phyloP scores from a whole-genome alignment of 2,113 vertebrate species.

The Dryoscopus gambensis region DNA sequence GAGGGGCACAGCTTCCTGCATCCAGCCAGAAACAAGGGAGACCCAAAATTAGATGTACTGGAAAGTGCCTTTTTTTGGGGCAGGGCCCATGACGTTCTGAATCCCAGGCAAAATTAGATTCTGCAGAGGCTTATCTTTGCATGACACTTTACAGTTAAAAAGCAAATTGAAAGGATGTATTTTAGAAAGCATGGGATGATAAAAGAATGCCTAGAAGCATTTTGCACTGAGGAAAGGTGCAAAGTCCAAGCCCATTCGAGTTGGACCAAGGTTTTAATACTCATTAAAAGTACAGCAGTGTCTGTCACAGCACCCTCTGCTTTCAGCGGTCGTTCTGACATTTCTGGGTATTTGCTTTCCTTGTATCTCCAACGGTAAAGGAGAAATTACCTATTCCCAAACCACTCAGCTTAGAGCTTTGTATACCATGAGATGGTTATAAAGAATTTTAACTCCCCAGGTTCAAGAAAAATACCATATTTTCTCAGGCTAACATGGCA shows the following conservation, averaged over 20 bases:
- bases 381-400: not conserved
- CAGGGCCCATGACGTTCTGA: too few species aligned
- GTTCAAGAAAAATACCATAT: not conserved
- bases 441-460: not conserved
- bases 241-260: not conserved
- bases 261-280: not conserved
- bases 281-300: too few species aligned
- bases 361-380: not conserved
- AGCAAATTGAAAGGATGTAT: not conserved
- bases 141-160: not conserved
- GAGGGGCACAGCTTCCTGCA: too few species aligned
- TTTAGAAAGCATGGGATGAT: not conserved
- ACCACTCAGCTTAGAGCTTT: not conserved
- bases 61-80: not conserved
- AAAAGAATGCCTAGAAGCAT: not conserved
- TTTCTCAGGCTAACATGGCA: too few species aligned
- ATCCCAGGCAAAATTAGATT: too few species aligned
- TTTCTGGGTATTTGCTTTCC: not conserved
- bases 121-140: not conserved
- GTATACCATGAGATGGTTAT: accelerated
- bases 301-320: not conserved
- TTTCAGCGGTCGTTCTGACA: accelerated
- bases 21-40: not conserved
- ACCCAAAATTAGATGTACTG: not conserved
- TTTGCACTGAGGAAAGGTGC: not conserved